Evolutionary conservation across 2,888 invertebrate genomes (phyloP), one percentile per base, ranked within the genome.

Genomic region (Carpatolechia fugitivella): DNA sequence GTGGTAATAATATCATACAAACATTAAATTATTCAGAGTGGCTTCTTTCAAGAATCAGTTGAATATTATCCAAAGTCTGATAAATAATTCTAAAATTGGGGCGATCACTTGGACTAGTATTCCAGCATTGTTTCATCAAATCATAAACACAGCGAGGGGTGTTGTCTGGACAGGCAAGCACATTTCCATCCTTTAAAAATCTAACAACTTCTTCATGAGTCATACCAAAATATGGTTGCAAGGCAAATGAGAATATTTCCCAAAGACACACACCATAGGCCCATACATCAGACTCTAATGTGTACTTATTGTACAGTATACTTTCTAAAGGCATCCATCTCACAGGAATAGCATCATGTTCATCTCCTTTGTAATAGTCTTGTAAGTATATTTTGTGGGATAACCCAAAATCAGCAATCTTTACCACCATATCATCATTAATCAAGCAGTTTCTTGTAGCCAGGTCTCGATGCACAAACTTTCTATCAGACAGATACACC

Each of bases 321-420:
- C 98, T 97, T 83, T 99, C 98, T 58, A 98, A 90, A 18, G 98
- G 98, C 98, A 99, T 98, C 99, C 99, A 99, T 78, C 99, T 92
- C 20, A 99, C 97, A 33, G 98, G 98, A 67, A 99, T 98, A 13
- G 98, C 98, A 84, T 98, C 98, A 77, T 97, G 95, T 74, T 98
- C 97, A 80, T 97, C 95, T 10, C 98, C 98, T 82, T 98, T 97
- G 81, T 98, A 98, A 79, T 98, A 98, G 81, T 98, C 97, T 90
- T 97, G 96, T 63, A 97, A 89, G 87, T 98, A 98, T 75, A 99
- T 97, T 88, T 98, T 98, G 78, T 98, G 97, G 11, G 98, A 98
- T 35, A 99, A 88, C 20, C 98, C 98, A 91, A 99, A 99, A 85
- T 99, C 99, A 11, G 98, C 97, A 70, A 99, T 98, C 92, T 99